phyloP scores from a whole-genome alignment of 1,140 invertebrate genomes.

The Cheumatopsyche charites region DNA sequence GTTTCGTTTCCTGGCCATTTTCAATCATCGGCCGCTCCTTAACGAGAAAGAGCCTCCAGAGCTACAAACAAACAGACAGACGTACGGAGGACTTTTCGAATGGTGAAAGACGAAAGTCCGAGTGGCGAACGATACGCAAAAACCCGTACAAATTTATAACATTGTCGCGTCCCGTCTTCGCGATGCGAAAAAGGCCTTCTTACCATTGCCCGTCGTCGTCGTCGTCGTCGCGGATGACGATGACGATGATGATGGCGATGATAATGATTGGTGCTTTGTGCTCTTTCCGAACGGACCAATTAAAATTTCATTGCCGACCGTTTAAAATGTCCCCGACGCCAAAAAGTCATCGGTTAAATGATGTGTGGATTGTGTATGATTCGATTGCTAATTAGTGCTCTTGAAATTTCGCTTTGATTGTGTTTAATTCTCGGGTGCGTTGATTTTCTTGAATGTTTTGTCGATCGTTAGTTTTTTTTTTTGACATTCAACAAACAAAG shows the following conservation, averaged over 20 bases:
- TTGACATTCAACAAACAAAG: too few species aligned
- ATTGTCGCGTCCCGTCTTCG: constrained; percentile 36
- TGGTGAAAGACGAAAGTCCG: too few species aligned
- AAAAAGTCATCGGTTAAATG: background rate
- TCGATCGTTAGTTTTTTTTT: too few species aligned
- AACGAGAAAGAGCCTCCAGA: background rate
- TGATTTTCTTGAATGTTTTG: too few species aligned
- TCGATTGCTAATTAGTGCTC: background rate
- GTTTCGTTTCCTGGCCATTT: constrained; percentile 49
- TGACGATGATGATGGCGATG: too few species aligned
- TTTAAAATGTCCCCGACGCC: background rate
- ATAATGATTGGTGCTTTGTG: background rate
- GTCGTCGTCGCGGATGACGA: too few species aligned
- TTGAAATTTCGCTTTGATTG: background rate
- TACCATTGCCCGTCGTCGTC: too few species aligned
- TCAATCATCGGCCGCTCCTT: constrained; percentile 39
- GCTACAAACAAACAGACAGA: background rate
- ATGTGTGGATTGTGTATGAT: background rate
- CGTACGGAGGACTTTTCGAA: too few species aligned
- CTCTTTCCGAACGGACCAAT: too few species aligned
- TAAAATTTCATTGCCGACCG: too few species aligned
- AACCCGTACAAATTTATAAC: constrained; percentile 48
- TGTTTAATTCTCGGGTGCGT: background rate
- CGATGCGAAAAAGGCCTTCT: background rate
- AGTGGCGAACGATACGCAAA: too few species aligned